Evolutionary conservation across 2,797 vertebrate genomes (phyloP), one percentile per base, ranked within the genome.

Genomic region (Oreortyx pictus): DNA sequence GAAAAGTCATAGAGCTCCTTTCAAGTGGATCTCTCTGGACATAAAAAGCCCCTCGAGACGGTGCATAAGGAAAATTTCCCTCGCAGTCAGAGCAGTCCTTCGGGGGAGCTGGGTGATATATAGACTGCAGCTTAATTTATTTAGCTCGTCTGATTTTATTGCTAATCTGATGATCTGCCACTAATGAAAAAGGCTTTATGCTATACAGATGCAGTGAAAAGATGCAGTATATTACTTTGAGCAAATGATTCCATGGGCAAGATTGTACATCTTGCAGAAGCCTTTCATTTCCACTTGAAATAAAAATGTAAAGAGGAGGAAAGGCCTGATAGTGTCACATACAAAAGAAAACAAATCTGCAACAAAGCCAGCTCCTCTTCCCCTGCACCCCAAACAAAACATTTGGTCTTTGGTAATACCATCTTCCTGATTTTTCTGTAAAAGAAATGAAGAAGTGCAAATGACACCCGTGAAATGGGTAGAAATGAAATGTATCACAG

Each of bases 101-200:
- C 0, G 0, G 82, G 52, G 64, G 47, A 67, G 43, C 1, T 93
- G 88, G 68, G 0, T 85, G 80, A 91, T 90, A 65, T 4, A 39
- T 27, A 68, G 25, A 31, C 57, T 86, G 79, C 37, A 82, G 86
- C 59, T 85, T 87, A 52, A 95, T 89, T 95, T 92, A 91, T 94
- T 84, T 89, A 94, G 54, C 49, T 89, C 57, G 62, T 67, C 87
- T 91, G 82, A 88, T 92, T 94, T 93, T 92, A 93, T 65, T 89
- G 80, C 67, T 92, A 83, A 76, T 92, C 91, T 92, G 91, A 70
- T 73, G 35, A 94, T 86, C 82, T 2, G 27, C 44, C 43, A 67
- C 61, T 92, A 88, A 89, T 90, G 80, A 88, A 87, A 94, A 81
- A 93, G 60, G 52, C 43, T 54, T 93, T 68, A 62, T 71, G 77